Conservation (phyloP, 2,888 invertebrate species). For the Mythimna lalbum region DNA sequence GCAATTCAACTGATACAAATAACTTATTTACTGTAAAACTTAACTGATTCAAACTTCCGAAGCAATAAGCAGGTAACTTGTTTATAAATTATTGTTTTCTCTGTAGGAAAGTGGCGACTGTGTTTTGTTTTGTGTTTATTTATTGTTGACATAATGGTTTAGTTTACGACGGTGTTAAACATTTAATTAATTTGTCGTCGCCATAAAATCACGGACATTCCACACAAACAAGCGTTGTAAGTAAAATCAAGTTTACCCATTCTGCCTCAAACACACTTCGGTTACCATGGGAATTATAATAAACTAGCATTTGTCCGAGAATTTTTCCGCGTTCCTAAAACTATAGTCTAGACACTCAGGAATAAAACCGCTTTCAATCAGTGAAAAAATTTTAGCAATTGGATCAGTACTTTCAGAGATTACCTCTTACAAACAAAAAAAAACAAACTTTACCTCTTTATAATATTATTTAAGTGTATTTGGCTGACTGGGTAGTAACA, state of each 20-base stretch:
- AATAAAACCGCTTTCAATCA: no score
- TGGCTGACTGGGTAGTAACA: no score
- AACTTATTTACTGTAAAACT: conserved; percentile 25
- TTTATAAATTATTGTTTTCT: conserved; percentile 5
- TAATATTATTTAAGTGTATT: no score
- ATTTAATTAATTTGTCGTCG: conserved; percentile 19
- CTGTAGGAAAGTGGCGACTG: background rate
- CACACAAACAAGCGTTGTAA: background rate
- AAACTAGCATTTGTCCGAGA: no score
- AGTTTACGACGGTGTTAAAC: conserved; percentile 5
- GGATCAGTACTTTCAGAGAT: no score
- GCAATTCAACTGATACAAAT: conserved; percentile 6
- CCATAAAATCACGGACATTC: background rate
- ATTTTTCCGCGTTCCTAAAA: no score
- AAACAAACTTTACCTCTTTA: no score
- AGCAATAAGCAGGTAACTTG: conserved; percentile 15
- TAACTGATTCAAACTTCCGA: conserved; percentile 30
- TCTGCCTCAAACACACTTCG: no score
- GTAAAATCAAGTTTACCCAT: background rate
- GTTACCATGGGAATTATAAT: no score
- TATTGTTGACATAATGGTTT: background rate
- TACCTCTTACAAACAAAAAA: no score
- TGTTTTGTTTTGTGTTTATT: conserved; percentile 10
- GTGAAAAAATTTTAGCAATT: no score
- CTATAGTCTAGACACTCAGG: no score